Base-by-base conservation (phyloP, 2,113 vertebrate species). In the Gymnogyps californianus region DNA sequence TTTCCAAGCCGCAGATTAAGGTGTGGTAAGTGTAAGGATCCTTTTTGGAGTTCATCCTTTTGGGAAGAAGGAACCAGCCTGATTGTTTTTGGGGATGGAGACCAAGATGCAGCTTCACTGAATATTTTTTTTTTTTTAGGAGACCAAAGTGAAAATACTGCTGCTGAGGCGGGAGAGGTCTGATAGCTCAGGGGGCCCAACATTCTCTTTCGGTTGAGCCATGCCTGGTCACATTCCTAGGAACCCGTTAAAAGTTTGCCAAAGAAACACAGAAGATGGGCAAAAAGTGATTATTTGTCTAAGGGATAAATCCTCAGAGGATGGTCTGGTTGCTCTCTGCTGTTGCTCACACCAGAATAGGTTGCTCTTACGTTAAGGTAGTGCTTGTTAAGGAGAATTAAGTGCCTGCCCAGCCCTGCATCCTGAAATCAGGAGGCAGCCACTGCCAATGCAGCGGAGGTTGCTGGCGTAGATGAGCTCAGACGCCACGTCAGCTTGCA, bases 361-460 rank as follows among this genome's bases (percentile, higher is more conserved):
- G 72, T 5, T 84, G 78, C 69, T 87, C 32, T 69, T 29, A 8
- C 6, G 3, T 13, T 20, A 36, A 65, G n/a, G 38, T 15, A 26
- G 52, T 36, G 28, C 42, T 69, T 32, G 31, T 5, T 29, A 7
- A 38, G 66, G 61, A 42, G 29, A 14, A 15, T 2, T 10, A 29
- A 71, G 52, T 44, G 26, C n/a, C 38, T 87, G 85, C 62, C 51
- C 22, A 62, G 61, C 47, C 22, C 46, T 24, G 36, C 44, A n/a
- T 26, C 49, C 76, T 51, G 20, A 13, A 18, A 38, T 38, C 19
- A 3, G 46, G 65, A 6, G 47, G 46, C 34, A 54, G 46, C 38
- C 31, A 3, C 34, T 44, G 42, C 69, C 51, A 12, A 5, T 1
- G 1, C 29, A n/a, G 0, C 2, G 5, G 65, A 42, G 36, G n/a